Evolutionary conservation across 2,797 vertebrate species (phyloP).

Genomic region (Adrianichthys oophorus): DNA sequence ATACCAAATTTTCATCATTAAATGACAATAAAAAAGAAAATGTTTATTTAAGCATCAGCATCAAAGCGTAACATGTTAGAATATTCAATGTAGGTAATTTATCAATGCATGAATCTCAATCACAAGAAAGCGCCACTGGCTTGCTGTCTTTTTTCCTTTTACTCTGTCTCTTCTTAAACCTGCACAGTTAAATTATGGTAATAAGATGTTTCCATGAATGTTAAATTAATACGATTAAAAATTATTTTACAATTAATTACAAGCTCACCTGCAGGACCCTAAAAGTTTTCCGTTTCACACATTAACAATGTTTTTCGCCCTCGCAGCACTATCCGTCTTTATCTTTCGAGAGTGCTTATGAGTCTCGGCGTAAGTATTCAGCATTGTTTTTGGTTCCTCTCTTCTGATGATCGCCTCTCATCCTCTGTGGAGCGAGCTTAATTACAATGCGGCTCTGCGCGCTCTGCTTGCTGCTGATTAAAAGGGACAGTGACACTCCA

Average conservation of each 20-base stretch:
- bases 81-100: too few species aligned
- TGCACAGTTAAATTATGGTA: not conserved
- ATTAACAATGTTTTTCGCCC: slow-evolving; percentile 4
- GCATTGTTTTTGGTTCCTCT: slow-evolving; percentile 45
- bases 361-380: slow-evolving; percentile 23
- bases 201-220: not conserved
- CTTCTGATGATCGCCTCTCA: slow-evolving; percentile 65
- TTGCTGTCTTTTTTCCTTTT: too few species aligned
- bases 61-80: too few species aligned
- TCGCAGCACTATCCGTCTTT: slow-evolving; percentile 29
- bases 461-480: slow-evolving; percentile 73
- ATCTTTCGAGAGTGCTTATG: slow-evolving; percentile 12
- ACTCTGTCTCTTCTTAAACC: not conserved
- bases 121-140: too few species aligned
- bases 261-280: not conserved
- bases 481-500: slow-evolving; percentile 65
- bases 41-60: too few species aligned
- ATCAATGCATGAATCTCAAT: too few species aligned
- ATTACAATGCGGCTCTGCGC: slow-evolving; percentile 60
- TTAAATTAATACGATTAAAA: slow-evolving; percentile 1
- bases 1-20: too few species aligned
- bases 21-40: too few species aligned
- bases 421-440: slow-evolving; percentile 60
- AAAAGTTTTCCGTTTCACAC: slow-evolving; percentile 12
- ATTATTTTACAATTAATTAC: not conserved